Evolutionary conservation across 2,113 vertebrate species (phyloP).

Genomic region (Bubo scandiacus): DNA sequence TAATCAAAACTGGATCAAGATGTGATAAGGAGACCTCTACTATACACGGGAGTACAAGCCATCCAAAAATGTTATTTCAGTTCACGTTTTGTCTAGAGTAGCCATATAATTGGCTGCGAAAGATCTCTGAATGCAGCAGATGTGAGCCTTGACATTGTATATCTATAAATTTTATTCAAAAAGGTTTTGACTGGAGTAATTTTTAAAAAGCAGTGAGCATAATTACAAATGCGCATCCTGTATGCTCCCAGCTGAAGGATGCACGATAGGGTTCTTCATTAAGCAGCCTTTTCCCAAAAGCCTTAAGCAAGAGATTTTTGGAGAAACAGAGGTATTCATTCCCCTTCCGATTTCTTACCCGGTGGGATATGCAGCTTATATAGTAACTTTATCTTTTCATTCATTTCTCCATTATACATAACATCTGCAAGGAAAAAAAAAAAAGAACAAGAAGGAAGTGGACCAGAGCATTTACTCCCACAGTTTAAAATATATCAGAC

Average conservation of each 20-base stretch:
- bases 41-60: accelerated
- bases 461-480: background rate
- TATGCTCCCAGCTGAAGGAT: background rate
- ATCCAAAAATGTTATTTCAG: background rate
- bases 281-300: background rate
- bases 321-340: background rate
- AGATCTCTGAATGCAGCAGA: background rate
- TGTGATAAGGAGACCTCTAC: background rate
- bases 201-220: background rate
- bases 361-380: slow-evolving; percentile 93
- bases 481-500: background rate
- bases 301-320: background rate
- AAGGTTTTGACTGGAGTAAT: background rate
- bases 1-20: background rate
- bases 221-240: background rate
- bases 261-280: background rate
- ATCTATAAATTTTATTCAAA: background rate
- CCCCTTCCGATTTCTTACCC: slow-evolving; percentile 74
- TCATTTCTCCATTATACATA: slow-evolving; percentile 94
- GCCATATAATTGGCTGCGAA: background rate
- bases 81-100: background rate
- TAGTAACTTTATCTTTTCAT: slow-evolving; percentile 89
- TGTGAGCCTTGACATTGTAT: background rate
- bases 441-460: background rate
- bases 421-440: slow-evolving; percentile 74